Evolutionary conservation across 2,888 invertebrate genomes (phyloP).

Genomic region (Choreutis nemorana): DNA sequence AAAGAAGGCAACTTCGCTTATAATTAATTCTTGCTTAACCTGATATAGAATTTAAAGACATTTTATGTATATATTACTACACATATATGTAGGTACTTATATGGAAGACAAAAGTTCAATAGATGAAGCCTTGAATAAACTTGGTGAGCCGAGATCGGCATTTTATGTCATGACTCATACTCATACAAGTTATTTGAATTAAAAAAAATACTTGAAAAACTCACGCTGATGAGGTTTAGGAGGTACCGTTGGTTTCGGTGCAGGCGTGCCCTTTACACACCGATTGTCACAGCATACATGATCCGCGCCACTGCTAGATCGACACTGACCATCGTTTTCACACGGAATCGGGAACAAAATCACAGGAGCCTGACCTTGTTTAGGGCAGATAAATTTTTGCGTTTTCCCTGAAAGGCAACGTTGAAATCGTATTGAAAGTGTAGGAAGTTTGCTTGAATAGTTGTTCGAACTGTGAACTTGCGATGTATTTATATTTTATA

Average conservation of each 20-base stretch:
- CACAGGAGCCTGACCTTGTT: slow-evolving; percentile 35
- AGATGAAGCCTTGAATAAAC: too few species aligned
- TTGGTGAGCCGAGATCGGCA: too few species aligned
- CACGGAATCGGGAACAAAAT: slow-evolving; percentile 53
- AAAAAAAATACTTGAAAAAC: slow-evolving; percentile 17
- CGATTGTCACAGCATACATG: slow-evolving; percentile 60
- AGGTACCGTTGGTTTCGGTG: slow-evolving; percentile 57
- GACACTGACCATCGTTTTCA: slow-evolving; percentile 53
- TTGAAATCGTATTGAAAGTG: too few species aligned
- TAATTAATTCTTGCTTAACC: too few species aligned
- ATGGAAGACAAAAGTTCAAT: too few species aligned
- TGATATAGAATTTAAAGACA: too few species aligned
- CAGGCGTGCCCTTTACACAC: slow-evolving; percentile 68
- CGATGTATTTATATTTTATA: too few species aligned
- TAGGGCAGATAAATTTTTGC: slow-evolving; percentile 50
- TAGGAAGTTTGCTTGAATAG: too few species aligned
- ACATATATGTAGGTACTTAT: too few species aligned
- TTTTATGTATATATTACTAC: too few species aligned
- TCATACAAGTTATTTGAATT: slow-evolving; percentile 4
- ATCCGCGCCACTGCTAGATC: slow-evolving; percentile 42
- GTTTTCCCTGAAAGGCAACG: slow-evolving; percentile 51
- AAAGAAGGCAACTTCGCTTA: too few species aligned
- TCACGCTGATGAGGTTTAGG: slow-evolving; percentile 52
- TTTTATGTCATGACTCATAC: slow-evolving; percentile 6
- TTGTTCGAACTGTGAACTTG: too few species aligned